Evolutionary conservation across 2,113 vertebrate genomes (phyloP).

Genomic region (Neotragus pygmaeus): DNA sequence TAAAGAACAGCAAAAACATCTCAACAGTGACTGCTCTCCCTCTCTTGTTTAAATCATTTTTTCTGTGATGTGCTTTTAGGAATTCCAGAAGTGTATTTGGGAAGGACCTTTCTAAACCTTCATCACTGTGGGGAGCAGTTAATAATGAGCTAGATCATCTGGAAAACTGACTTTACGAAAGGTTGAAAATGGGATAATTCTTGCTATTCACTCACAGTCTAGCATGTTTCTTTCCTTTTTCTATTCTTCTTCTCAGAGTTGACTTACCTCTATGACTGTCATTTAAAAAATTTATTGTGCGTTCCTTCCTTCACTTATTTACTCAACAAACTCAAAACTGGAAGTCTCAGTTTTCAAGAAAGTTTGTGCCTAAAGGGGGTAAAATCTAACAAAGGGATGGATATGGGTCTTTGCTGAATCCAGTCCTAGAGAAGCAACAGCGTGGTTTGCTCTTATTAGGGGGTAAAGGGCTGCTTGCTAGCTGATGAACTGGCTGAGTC

Average conservation of each 20-base stretch:
- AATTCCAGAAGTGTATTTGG: not conserved
- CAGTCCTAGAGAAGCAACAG: not conserved
- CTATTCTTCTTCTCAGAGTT: not conserved
- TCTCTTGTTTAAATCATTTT: not conserved
- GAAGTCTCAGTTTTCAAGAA: not conserved
- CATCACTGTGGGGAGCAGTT: not conserved
- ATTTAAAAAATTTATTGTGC: not conserved
- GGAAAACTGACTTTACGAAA: slow-evolving; percentile 3
- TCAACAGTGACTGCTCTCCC: not conserved
- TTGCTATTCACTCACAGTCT: not conserved
- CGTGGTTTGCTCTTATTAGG: not conserved
- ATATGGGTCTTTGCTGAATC: not conserved
- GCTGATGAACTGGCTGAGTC: not conserved
- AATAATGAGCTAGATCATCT: not conserved
- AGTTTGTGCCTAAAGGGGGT: not conserved
- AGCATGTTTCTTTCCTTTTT: not conserved
- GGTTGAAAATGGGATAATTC: not conserved
- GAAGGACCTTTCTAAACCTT: not conserved
- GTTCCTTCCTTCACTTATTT: not conserved
- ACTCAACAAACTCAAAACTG: not conserved
- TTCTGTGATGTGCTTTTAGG: not conserved
- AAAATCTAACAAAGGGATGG: not conserved
- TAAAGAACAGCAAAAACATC: not conserved
- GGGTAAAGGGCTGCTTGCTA: not conserved
- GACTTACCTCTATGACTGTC: not conserved